phyloP scores from a whole-genome alignment of 30 jellyfish, hydroid and myxozoan genomes.

The Turritopsis rubra region DNA sequence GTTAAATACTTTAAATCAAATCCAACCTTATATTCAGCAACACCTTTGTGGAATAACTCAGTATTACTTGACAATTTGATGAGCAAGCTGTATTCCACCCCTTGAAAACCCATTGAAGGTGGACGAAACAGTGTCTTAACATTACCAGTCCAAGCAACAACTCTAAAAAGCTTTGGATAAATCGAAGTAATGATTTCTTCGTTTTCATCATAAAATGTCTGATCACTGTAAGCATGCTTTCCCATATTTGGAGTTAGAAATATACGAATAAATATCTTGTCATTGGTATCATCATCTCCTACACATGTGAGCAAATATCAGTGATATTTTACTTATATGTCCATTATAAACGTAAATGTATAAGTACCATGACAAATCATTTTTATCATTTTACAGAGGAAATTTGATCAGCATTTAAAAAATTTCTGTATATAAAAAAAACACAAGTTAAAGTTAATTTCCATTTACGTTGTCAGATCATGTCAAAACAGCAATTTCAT shows the following conservation, averaged over 20 bases:
- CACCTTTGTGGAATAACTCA: slow-evolving; percentile 21
- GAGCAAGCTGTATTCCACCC: slow-evolving; percentile 49
- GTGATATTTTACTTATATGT: too few relatives aligned
- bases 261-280: slow-evolving; percentile 42
- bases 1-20: too few relatives aligned
- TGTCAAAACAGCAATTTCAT: background rate
- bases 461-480: too few relatives aligned
- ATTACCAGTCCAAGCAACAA: slow-evolving; percentile 52
- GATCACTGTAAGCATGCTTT: slow-evolving; percentile 69
- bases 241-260: slow-evolving; percentile 37
- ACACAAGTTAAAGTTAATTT: too few relatives aligned
- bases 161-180: slow-evolving; percentile 49
- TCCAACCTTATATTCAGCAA: slow-evolving; percentile 34
- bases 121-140: slow-evolving; percentile 48
- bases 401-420: too few relatives aligned
- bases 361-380: too few relatives aligned
- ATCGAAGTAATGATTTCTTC: slow-evolving; percentile 46
- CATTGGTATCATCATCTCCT: slow-evolving; percentile 18
- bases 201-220: slow-evolving; percentile 33
- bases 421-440: too few relatives aligned
- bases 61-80: slow-evolving; percentile 38
- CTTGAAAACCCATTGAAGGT: slow-evolving; percentile 50
- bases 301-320: too few relatives aligned
- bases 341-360: too few relatives aligned
- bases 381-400: too few relatives aligned